Base-by-base conservation (phyloP, 2,888 invertebrate species). In the Tiphia femorata region DNA sequence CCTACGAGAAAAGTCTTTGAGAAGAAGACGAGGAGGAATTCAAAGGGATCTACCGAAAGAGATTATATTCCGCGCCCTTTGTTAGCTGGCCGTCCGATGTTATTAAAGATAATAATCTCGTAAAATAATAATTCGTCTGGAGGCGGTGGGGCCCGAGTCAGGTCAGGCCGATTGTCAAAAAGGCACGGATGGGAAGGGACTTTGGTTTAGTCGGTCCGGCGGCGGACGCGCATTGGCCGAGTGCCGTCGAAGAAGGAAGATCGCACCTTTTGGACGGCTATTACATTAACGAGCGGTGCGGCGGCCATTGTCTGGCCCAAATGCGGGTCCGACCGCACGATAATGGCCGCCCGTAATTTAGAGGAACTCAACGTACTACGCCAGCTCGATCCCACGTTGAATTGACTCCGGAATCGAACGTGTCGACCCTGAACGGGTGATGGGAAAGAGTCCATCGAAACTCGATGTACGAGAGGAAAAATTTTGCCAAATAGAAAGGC, bases 31-130 rank as follows among this genome's bases (percentile, higher is more conserved):
- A n/a, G n/a, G n/a, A n/a, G n/a, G n/a, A n/a, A n/a, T n/a, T n/a
- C n/a, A n/a, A n/a, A n/a, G n/a, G n/a, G n/a, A n/a, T n/a, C n/a
- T n/a, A n/a, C n/a, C n/a, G n/a, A n/a, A n/a, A n/a, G n/a, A n/a
- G n/a, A n/a, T n/a, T n/a, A n/a, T n/a, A n/a, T n/a, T n/a, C n/a
- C n/a, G n/a, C n/a, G n/a, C n/a, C n/a, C n/a, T n/a, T n/a, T n/a
- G n/a, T n/a, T n/a, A n/a, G n/a, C n/a, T n/a, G n/a, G 40, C 19
- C 25, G 43, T 29, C 12, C 38, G 65, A 72, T 81, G 79, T 81
- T 82, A 78, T 82, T 81, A 79, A 71, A 81, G 81, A 82, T 81
- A 82, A 82, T 81, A 82, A 82, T 82, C 81, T 78, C 76, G 75
- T 79, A 76, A 78, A 82, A 82, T 81, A 81, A 82, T 80, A 76